Conservation (phyloP, 1,140 invertebrate genomes). For the Apolygus lucorum region DNA sequence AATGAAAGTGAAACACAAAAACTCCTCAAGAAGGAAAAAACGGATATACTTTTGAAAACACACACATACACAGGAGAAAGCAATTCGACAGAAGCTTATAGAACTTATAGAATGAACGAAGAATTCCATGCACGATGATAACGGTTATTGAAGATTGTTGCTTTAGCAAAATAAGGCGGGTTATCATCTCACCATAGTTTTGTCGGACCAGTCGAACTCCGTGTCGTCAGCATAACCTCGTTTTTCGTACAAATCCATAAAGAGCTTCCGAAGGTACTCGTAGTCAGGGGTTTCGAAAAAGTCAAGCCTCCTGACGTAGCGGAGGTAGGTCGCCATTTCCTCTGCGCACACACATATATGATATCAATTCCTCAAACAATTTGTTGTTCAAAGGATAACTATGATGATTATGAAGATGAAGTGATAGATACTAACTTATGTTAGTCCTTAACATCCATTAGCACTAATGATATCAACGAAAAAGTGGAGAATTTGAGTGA, state of each 20-base stretch:
- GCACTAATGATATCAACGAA: too few species aligned
- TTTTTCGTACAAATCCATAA: slow-evolving; percentile 88
- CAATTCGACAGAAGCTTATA: slow-evolving; percentile 22
- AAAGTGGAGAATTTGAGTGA: too few species aligned
- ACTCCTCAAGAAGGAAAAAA: too few species aligned
- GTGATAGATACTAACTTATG: too few species aligned
- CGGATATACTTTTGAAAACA: slow-evolving; percentile 25
- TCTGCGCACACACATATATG: too few species aligned
- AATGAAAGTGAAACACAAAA: too few species aligned
- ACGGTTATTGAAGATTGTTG: slow-evolving; percentile 20
- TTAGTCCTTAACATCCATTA: too few species aligned
- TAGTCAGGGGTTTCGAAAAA: slow-evolving; percentile 99
- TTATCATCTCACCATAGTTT: slow-evolving; percentile 66
- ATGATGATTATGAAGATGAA: too few species aligned
- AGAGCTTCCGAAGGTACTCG: slow-evolving; percentile 92
- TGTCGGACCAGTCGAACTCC: slow-evolving; percentile 97
- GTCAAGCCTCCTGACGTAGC: slow-evolving; percentile 93
- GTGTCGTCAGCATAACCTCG: slow-evolving; percentile 88
- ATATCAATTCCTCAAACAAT: too few species aligned
- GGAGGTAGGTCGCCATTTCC: slow-evolving; percentile 93
- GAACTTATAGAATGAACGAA: too few species aligned
- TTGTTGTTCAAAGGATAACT: too few species aligned
- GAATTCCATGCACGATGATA: too few species aligned
- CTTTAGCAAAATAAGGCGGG: slow-evolving; percentile 15
- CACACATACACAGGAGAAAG: slow-evolving; percentile 24